Conservation (phyloP, 2,888 invertebrate species). For the Sinohyriopsis cumingii region DNA sequence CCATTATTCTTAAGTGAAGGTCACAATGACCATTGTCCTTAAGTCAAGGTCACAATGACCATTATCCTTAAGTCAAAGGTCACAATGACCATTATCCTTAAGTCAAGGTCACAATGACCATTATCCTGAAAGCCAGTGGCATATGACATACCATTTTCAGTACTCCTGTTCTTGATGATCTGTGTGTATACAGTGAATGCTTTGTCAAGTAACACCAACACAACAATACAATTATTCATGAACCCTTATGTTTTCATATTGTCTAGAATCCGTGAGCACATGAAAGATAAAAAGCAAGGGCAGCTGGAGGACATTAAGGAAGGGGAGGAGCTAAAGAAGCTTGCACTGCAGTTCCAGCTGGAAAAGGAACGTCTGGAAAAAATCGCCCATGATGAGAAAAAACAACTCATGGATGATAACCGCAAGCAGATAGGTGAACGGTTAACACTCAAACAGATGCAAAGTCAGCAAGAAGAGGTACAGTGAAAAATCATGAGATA, state of each 20-base stretch:
- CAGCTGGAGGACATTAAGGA: constrained; percentile 56
- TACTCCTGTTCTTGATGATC: no score
- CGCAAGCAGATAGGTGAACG: constrained; percentile 65
- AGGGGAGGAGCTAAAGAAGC: constrained; percentile 66
- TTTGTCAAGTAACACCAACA: no score
- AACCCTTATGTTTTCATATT: neutral
- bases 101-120: no score
- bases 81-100: no score
- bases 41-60: no score
- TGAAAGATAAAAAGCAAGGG: constrained; percentile 40
- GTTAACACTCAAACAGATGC: constrained; percentile 60
- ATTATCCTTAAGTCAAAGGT: no score
- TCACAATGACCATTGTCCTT: no score
- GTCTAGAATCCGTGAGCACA: constrained; percentile 60
- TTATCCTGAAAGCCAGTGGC: no score
- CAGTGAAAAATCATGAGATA: neutral
- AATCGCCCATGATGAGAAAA: constrained; percentile 61
- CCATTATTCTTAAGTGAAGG: no score
- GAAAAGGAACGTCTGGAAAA: constrained; percentile 66
- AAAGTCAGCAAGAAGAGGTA: constrained; percentile 67
- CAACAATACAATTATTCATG: no score
- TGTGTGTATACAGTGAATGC: no score
- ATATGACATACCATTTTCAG: no score
- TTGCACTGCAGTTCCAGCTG: constrained; percentile 61
- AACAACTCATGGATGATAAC: constrained; percentile 62